Conservation (phyloP, 1,140 invertebrate species). For the Venturia canescens region DNA sequence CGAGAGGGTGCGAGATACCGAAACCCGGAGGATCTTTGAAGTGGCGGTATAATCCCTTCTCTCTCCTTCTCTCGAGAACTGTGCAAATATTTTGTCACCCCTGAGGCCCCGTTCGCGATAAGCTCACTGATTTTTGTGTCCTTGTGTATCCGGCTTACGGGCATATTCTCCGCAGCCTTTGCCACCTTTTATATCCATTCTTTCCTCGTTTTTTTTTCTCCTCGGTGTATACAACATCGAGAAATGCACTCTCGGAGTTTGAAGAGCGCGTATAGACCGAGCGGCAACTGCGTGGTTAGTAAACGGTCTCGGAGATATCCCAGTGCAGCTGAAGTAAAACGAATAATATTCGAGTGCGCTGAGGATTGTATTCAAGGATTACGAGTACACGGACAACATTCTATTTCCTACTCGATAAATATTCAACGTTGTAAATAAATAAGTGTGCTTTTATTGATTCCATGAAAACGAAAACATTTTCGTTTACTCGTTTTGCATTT, state of each 20-base stretch:
- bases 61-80: constrained; percentile 42
- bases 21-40: constrained; percentile 53
- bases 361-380: not conserved
- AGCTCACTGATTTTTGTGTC: constrained; percentile 48
- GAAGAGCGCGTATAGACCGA: constrained; percentile 1
- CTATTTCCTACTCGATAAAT: not conserved
- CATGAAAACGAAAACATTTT: no score
- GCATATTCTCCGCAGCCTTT: constrained; percentile 21
- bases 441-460: not conserved
- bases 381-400: no score
- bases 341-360: not conserved
- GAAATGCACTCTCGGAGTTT: constrained; percentile 15
- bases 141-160: constrained; percentile 8
- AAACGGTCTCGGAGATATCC: not conserved
- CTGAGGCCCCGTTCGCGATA: constrained; percentile 27
- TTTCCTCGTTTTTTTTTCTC: constrained; percentile 8
- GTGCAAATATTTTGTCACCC: constrained; percentile 52
- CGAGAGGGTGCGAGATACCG: constrained; percentile 3
- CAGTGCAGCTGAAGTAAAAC: not conserved
- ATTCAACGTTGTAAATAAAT: not conserved
- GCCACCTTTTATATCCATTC: not conserved
- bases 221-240: not conserved
- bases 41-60: constrained; percentile 53
- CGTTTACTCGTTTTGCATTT: no score
- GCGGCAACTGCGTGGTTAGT: not conserved